Evolutionary conservation across 2,797 vertebrate genomes (phyloP).

Genomic region (Calcarius lapponicus): DNA sequence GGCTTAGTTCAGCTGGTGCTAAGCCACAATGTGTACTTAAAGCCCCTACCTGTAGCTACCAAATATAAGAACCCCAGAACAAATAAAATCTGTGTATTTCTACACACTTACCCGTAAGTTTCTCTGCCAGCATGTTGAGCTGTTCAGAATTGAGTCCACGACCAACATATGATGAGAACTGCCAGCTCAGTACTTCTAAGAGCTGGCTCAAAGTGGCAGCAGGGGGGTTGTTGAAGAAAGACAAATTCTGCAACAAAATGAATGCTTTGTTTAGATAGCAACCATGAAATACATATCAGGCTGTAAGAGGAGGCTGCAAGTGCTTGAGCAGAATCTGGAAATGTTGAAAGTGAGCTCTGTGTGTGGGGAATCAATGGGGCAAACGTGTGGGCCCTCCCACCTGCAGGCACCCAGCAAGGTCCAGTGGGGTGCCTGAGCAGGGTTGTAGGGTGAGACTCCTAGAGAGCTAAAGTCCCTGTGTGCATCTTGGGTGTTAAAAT

Average conservation of each 20-base stretch:
- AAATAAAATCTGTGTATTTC: not conserved
- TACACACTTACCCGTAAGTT: slow-evolving; percentile 84
- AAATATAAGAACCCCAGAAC: not conserved
- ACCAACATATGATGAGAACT: slow-evolving; percentile 92
- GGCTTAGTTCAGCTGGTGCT: not conserved
- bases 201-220: slow-evolving; percentile 89
- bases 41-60: not conserved
- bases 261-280: not conserved
- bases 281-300: not conserved
- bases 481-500: not conserved
- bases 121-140: slow-evolving; percentile 93
- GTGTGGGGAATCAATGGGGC: fast-evolving
- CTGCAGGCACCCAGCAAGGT: not conserved
- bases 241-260: slow-evolving; percentile 84
- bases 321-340: not conserved
- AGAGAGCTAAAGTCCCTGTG: not conserved
- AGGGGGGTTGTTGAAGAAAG: slow-evolving; percentile 91
- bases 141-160: slow-evolving; percentile 94
- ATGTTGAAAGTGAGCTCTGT: not conserved
- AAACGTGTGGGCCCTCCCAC: not conserved
- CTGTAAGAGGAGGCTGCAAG: not conserved
- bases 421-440: not conserved
- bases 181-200: slow-evolving; percentile 96
- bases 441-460: not conserved
- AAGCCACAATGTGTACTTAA: not conserved